Evolutionary conservation across 1,140 invertebrate species (phyloP).

Genomic region (Drosophila bocki): DNA sequence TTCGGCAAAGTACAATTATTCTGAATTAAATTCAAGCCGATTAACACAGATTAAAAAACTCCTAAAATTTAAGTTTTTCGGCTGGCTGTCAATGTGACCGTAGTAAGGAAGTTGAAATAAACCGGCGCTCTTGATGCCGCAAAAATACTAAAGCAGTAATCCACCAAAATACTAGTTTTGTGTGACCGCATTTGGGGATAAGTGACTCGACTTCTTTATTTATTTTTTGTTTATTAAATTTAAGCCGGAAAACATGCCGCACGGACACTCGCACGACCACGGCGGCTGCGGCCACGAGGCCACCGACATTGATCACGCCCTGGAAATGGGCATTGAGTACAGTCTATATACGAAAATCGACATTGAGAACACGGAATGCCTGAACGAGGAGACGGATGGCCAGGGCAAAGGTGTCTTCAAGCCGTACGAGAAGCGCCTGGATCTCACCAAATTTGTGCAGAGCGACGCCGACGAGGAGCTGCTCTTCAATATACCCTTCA

Average conservation of each 20-base stretch:
- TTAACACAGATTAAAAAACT: slow-evolving; percentile 76
- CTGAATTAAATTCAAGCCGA: slow-evolving; percentile 58
- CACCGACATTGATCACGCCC: slow-evolving; percentile 86
- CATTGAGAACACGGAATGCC: slow-evolving; percentile 93
- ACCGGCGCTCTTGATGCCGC: too few species aligned
- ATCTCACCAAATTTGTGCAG: slow-evolving; percentile 92
- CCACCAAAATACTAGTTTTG: neutral
- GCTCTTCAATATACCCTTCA: slow-evolving; percentile 98
- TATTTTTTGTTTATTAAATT: slow-evolving; percentile 25
- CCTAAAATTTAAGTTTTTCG: slow-evolving; percentile 39
- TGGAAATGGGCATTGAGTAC: slow-evolving; percentile 93
- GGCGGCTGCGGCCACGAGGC: slow-evolving; percentile 77
- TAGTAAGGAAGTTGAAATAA: neutral
- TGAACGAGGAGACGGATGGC: slow-evolving; percentile 95
- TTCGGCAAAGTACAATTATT: slow-evolving; percentile 47
- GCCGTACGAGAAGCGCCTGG: slow-evolving; percentile 94
- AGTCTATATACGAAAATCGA: slow-evolving; percentile 96
- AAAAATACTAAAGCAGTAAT: neutral
- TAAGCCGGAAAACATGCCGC: slow-evolving; percentile 65
- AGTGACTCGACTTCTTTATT: slow-evolving; percentile 44
- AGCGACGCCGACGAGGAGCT: slow-evolving; percentile 98
- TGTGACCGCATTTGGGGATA: slow-evolving; percentile 1
- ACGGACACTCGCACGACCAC: slow-evolving; percentile 78
- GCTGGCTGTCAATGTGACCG: slow-evolving; percentile 35
- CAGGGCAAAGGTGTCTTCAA: slow-evolving; percentile 96